A percentile compares a stretch with the other conserved stretches of the same genome.
Conservation (phyloP, 2,797 vertebrate species). For the Crypturellus tataupa region DNA sequence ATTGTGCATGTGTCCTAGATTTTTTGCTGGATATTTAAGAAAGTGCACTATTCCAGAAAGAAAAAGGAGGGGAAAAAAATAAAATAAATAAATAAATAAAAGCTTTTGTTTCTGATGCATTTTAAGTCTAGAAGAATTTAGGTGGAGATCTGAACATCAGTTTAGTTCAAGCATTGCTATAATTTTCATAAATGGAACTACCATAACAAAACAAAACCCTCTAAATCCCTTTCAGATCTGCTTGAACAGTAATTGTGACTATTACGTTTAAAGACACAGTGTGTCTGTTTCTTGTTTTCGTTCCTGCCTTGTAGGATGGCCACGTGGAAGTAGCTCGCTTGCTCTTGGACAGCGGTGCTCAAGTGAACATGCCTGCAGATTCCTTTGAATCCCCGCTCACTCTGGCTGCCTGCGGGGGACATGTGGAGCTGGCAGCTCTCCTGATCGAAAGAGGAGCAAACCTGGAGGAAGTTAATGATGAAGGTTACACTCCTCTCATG, state of each 20-base stretch:
- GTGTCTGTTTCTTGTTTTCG: not conserved
- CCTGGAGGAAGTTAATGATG: constrained; percentile 98
- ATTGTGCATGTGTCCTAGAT: not conserved
- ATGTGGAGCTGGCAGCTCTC: constrained; percentile 95
- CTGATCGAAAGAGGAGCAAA: constrained; percentile 98
- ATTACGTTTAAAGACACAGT: accelerated
- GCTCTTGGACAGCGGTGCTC: constrained; percentile 97
- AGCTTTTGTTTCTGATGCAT: not conserved
- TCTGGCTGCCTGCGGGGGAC: constrained; percentile 96
- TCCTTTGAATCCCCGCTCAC: constrained; percentile 98
- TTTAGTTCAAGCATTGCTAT: not conserved
- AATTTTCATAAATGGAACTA: not conserved
- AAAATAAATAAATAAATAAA: no score
- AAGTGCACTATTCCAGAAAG: not conserved
- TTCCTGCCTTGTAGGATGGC: constrained; percentile 86
- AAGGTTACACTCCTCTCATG: constrained; percentile 98
- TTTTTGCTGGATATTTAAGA: not conserved
- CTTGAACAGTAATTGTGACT: not conserved
- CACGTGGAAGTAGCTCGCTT: constrained; percentile 98
- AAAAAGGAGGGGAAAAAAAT: not conserved
- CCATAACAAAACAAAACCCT: accelerated
- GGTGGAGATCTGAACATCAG: not conserved
- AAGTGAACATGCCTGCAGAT: constrained; percentile 99
- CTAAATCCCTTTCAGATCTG: not conserved
- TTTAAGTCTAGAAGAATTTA: not conserved